Percentiles rank a stretch among this genome's conserved stretches.
Conservation (phyloP, 2,888 invertebrate genomes). For the Acleris emargana region DNA sequence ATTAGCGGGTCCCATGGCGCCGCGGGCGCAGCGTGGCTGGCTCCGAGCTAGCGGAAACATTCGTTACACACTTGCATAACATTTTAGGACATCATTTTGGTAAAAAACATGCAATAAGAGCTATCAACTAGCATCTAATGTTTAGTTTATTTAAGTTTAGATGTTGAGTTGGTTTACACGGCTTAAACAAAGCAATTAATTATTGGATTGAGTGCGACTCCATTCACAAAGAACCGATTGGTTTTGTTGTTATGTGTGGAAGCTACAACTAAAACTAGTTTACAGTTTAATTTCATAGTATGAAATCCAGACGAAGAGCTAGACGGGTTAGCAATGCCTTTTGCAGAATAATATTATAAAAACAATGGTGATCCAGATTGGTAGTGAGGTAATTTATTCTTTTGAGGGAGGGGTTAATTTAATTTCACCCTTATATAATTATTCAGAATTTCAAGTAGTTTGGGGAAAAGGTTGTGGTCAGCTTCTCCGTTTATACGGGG, state of each 20-base stretch:
- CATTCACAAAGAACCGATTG: no score
- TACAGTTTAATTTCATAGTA: no score
- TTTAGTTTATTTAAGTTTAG: no score
- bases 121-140: no score
- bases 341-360: constrained; percentile 3
- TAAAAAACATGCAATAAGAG: neutral
- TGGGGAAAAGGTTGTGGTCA: constrained; percentile 1
- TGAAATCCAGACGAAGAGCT: no score
- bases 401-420: constrained; percentile 26
- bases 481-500: neutral
- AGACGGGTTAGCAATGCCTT: neutral
- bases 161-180: no score
- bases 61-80: constrained; percentile 12
- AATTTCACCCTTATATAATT: constrained; percentile 23
- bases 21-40: constrained; percentile 7
- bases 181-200: no score
- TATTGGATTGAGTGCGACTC: no score
- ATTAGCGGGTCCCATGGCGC: constrained; percentile 21
- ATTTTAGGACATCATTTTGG: constrained; percentile 2
- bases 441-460: constrained; percentile 39
- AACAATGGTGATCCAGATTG: constrained; percentile 18
- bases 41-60: constrained; percentile 16
- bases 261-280: no score
- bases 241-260: no score
- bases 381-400: constrained; percentile 29